Conservation (phyloP, 2,113 vertebrate species). For the Cyprinodon brontotheroides region DNA sequence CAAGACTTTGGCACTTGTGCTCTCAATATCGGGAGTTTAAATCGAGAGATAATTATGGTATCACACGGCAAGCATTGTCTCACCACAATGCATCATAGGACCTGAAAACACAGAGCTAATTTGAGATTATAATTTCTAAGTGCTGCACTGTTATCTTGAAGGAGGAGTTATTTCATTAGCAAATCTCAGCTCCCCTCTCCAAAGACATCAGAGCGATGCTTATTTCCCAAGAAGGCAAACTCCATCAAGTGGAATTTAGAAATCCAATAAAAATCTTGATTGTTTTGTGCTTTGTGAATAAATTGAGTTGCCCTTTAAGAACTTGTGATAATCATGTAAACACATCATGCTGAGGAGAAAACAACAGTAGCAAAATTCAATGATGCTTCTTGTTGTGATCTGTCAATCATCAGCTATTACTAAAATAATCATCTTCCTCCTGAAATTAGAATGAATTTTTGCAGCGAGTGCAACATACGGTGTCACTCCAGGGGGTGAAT, state of each 20-base stretch:
- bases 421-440: constrained; percentile 3
- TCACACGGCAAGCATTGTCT: constrained; percentile 26
- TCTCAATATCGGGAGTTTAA: constrained; percentile 47
- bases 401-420: constrained; percentile 11
- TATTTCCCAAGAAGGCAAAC: constrained; percentile 45
- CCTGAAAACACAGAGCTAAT: constrained; percentile 35
- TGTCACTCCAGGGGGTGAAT: neutral
- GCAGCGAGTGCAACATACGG: neutral
- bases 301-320: constrained; percentile 20
- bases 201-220: constrained; percentile 26
- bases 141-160: constrained; percentile 40
- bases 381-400: neutral
- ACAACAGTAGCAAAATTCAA: constrained; percentile 3
- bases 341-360: neutral
- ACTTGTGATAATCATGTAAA: constrained; percentile 2
- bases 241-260: constrained; percentile 49
- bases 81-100: constrained; percentile 41
- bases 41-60: constrained; percentile 39
- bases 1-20: constrained; percentile 13
- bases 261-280: constrained; percentile 53
- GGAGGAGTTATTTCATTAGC: constrained; percentile 51
- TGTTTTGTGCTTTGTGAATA: constrained; percentile 46
- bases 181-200: constrained; percentile 28
- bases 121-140: constrained; percentile 44
- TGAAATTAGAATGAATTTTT: neutral